phyloP scores from a whole-genome alignment of 2,797 vertebrate species.

The Capromys pilorides region DNA sequence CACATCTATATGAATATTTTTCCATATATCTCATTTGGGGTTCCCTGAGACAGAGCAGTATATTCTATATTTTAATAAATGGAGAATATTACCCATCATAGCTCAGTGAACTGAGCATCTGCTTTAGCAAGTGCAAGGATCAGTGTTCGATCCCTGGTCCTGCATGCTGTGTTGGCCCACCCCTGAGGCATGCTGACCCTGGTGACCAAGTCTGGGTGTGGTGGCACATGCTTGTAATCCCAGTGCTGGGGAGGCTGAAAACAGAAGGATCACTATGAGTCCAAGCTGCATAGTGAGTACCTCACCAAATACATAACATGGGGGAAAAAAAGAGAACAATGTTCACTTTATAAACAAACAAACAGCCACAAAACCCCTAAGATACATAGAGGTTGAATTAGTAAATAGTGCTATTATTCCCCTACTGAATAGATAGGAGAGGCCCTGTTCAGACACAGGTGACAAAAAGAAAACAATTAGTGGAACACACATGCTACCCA shows the following conservation, averaged over 20 bases:
- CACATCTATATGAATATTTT: neutral
- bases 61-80: neutral
- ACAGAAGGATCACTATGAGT: too few species aligned
- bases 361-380: neutral
- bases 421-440: neutral
- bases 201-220: too few species aligned
- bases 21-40: neutral
- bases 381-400: neutral
- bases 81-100: neutral
- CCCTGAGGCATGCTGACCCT: too few species aligned
- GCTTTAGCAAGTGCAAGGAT: too few species aligned
- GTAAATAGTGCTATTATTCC: neutral
- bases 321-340: too few species aligned
- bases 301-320: too few species aligned
- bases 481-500: neutral
- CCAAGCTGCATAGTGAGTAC: too few species aligned
- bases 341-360: neutral
- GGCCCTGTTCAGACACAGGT: neutral
- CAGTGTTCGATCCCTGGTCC: too few species aligned
- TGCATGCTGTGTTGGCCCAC: too few species aligned
- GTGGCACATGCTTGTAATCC: too few species aligned
- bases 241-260: too few species aligned
- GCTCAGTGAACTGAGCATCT: conserved; percentile 6
- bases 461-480: neutral
- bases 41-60: neutral